Evolutionary conservation across 1,140 invertebrate genomes (phyloP).

Genomic region (Zaprionus africanus): DNA sequence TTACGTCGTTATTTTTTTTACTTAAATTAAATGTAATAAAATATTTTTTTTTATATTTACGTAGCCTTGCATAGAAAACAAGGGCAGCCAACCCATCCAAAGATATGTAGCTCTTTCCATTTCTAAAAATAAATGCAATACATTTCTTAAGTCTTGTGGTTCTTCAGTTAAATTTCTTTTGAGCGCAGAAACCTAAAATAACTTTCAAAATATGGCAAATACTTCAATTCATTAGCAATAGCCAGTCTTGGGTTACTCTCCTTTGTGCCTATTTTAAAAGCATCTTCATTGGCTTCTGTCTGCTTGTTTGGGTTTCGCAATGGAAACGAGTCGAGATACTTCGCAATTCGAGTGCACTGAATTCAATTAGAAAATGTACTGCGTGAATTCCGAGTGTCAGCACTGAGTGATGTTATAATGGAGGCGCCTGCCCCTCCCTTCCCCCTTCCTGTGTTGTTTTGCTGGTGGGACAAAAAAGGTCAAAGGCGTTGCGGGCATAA

Average conservation of each 20-base stretch:
- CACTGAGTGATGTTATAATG: background rate
- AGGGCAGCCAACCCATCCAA: too few species aligned
- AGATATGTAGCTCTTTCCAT: background rate
- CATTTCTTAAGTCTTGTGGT: background rate
- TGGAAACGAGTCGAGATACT: background rate
- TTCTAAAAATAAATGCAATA: background rate
- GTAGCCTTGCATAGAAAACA: too few species aligned
- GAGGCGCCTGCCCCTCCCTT: background rate
- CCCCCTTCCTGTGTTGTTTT: too few species aligned
- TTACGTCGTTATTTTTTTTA: too few species aligned
- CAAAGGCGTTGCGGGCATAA: slow-evolving; percentile 12
- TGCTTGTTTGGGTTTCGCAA: background rate
- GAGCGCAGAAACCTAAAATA: background rate
- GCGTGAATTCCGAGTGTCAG: background rate
- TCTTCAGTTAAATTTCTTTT: background rate
- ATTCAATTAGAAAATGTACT: slow-evolving; percentile 19
- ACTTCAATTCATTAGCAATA: background rate
- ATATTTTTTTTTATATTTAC: too few species aligned
- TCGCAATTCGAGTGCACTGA: background rate
- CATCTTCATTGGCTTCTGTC: background rate
- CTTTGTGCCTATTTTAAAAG: background rate
- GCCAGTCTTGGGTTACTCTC: too few species aligned
- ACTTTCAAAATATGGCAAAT: background rate
- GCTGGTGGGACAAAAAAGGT: slow-evolving; percentile 1
- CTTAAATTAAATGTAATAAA: too few species aligned